Evolutionary conservation across 1,140 invertebrate species (phyloP).

Genomic region (Globodera ellingtonae): DNA sequence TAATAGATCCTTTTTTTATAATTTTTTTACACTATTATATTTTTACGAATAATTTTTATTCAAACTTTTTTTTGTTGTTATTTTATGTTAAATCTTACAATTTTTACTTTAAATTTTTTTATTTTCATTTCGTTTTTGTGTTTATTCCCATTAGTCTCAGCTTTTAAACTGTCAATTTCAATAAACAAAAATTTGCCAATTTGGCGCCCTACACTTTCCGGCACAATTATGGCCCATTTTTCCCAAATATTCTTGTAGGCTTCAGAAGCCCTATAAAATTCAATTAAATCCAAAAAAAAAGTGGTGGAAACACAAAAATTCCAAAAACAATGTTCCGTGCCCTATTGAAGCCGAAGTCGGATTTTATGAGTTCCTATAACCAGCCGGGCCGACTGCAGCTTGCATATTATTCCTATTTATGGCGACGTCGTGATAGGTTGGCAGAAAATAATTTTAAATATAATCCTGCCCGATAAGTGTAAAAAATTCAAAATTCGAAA

Average conservation of each 20-base stretch:
- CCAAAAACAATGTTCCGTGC: not conserved
- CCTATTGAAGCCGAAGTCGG: constrained; percentile 1
- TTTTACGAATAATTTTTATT: too few species aligned
- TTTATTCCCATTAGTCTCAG: constrained; percentile 3
- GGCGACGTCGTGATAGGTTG: constrained; percentile 61
- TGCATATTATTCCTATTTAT: constrained; percentile 63
- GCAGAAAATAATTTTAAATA: constrained; percentile 11
- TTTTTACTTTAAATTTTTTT: not conserved
- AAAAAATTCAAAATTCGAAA: too few species aligned
- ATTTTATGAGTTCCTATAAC: constrained; percentile 43
- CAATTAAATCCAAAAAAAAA: not conserved
- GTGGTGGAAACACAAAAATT: not conserved
- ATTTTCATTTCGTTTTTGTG: constrained; percentile 4
- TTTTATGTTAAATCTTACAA: too few species aligned
- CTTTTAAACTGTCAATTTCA: constrained; percentile 16
- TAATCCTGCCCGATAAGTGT: not conserved
- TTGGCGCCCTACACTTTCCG: not conserved
- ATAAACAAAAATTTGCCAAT: constrained; percentile 7
- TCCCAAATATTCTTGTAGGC: constrained; percentile 1
- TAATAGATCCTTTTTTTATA: too few species aligned
- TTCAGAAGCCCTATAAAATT: too few species aligned
- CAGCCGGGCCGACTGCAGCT: constrained; percentile 52
- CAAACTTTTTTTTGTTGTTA: not conserved
- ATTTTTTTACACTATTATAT: too few species aligned
- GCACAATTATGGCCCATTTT: not conserved